Conservation (phyloP, 1,140 invertebrate species). For the Cydia fagiglandana region DNA sequence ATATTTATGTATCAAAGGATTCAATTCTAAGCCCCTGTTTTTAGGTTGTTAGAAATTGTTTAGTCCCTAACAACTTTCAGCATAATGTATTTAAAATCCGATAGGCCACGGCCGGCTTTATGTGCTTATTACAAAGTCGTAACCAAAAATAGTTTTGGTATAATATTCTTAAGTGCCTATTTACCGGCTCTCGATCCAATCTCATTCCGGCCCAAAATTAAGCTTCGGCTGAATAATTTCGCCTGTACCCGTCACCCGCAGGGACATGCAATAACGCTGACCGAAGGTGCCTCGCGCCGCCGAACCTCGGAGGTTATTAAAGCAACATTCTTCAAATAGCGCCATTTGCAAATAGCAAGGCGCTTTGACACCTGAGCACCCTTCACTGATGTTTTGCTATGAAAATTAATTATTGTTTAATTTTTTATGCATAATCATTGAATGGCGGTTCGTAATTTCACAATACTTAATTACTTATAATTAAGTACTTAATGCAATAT, state of each 20-base stretch:
- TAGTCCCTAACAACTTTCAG: background rate
- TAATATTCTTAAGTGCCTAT: slow-evolving; percentile 24
- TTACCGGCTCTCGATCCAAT: slow-evolving; percentile 29
- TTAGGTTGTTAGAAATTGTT: background rate
- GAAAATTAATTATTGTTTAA: too few species aligned
- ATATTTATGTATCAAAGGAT: too few species aligned
- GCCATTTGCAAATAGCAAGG: background rate
- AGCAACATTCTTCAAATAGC: slow-evolving; percentile 8
- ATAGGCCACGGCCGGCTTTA: background rate
- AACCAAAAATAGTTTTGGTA: slow-evolving; percentile 25
- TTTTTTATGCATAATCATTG: too few species aligned
- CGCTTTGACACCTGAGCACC: slow-evolving; percentile 11
- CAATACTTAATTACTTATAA: too few species aligned
- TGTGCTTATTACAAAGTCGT: background rate
- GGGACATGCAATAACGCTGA: slow-evolving; percentile 27
- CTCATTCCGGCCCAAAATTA: slow-evolving; percentile 28
- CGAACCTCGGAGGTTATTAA: slow-evolving; percentile 6
- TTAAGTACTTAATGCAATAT: too few species aligned
- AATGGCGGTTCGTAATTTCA: too few species aligned
- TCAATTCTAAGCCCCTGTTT: background rate
- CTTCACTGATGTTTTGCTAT: background rate
- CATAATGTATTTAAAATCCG: background rate
- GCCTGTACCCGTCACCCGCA: slow-evolving; percentile 5
- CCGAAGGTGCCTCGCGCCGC: slow-evolving; percentile 8
- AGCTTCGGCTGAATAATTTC: slow-evolving; percentile 28